phyloP scores from a whole-genome alignment of 2,797 vertebrate genomes.

The Lacerta viridis region DNA sequence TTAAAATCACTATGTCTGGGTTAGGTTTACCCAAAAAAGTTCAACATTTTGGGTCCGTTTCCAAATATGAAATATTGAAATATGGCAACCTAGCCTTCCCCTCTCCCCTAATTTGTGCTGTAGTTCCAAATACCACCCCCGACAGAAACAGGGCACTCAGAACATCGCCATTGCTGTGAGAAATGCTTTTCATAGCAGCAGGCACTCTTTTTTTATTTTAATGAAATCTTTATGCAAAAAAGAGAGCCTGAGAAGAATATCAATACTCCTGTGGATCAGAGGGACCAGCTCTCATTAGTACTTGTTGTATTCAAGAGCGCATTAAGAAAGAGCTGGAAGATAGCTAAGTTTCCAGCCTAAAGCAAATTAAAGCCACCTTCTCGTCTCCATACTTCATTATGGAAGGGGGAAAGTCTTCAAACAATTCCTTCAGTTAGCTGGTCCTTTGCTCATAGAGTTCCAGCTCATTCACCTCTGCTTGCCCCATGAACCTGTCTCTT shows the following conservation, averaged over 20 bases:
- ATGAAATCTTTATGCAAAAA: not conserved
- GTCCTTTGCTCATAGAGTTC: not conserved
- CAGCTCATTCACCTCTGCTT: not conserved
- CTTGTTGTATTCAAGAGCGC: not conserved
- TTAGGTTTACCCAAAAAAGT: too few species aligned
- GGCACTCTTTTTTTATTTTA: not conserved
- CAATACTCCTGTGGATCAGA: not conserved
- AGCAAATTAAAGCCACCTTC: not conserved
- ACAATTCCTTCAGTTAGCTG: not conserved
- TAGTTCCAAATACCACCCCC: not conserved
- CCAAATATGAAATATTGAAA: too few species aligned
- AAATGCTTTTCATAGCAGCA: not conserved
- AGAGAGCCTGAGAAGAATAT: not conserved
- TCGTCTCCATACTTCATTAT: not conserved
- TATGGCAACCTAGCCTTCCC: too few species aligned
- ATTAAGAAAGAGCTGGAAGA: not conserved
- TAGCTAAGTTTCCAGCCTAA: not conserved
- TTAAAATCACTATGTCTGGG: too few species aligned
- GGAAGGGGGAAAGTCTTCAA: not conserved
- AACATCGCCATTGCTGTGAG: not conserved
- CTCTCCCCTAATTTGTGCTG: too few species aligned
- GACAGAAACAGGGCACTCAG: conserved; percentile 26
- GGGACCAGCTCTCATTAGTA: not conserved
- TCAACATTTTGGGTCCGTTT: too few species aligned
- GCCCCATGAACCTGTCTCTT: not conserved